These are phyloP conservation scores for Rhopalosiphum padi DNA, from an alignment of 1,140 invertebrate species.

Conservation along the genomic window DNA sequence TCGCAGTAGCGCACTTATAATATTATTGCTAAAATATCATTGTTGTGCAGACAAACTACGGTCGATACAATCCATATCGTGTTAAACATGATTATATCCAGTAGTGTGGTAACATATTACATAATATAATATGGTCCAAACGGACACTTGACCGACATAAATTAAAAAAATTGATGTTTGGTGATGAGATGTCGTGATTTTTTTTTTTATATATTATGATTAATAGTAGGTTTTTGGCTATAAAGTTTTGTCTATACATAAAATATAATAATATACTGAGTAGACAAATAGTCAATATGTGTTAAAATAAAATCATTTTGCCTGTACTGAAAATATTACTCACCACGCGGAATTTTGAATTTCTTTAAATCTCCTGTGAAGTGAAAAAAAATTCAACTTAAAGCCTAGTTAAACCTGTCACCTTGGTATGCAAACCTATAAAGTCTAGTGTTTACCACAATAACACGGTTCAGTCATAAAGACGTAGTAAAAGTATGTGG, in stretches of 20 bases:
- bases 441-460: background rate
- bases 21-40: background rate
- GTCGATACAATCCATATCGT: background rate
- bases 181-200: background rate
- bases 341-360: background rate
- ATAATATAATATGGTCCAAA: background rate
- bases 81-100: background rate
- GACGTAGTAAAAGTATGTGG: background rate
- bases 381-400: background rate
- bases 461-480: background rate
- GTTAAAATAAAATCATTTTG: background rate
- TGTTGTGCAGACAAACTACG: background rate
- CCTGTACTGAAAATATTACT: background rate
- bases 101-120: background rate
- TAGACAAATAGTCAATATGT: no score
- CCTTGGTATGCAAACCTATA: background rate
- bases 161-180: background rate
- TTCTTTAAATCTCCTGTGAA: background rate
- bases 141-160: no score
- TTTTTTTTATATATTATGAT: no score
- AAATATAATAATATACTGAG: no score
- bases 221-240: no score
- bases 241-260: no score
- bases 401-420: background rate
- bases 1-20: background rate